Evolutionary conservation across 1,140 invertebrate species (phyloP).

Genomic region (Lucilia sericata): DNA sequence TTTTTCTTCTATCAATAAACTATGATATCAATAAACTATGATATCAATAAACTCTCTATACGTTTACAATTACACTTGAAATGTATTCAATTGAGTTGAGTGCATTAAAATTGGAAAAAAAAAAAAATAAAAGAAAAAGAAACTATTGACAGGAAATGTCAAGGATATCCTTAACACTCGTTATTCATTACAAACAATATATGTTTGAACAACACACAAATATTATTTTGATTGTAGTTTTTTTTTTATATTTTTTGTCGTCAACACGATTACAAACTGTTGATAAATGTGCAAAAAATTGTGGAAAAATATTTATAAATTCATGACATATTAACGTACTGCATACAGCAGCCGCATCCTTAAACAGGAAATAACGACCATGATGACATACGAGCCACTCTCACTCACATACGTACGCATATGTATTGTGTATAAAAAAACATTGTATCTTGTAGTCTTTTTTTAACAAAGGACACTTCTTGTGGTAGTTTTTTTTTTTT

Average conservation of each 20-base stretch:
- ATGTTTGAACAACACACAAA: not conserved
- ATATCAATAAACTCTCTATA: not conserved
- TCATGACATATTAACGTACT: slow-evolving; percentile 40
- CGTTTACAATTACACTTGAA: slow-evolving; percentile 43
- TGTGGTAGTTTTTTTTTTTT: not conserved
- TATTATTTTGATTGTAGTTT: slow-evolving; percentile 8
- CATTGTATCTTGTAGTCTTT: not conserved
- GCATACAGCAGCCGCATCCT: slow-evolving; percentile 9
- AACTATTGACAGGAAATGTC: slow-evolving; percentile 46
- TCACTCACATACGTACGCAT: not conserved
- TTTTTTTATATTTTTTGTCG: not conserved
- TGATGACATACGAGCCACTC: slow-evolving; percentile 33
- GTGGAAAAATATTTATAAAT: slow-evolving; percentile 3
- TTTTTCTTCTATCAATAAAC: not conserved
- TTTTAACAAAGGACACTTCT: not conserved
- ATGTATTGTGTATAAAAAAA: no score
- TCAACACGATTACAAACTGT: slow-evolving; percentile 44
- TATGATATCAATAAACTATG: not conserved
- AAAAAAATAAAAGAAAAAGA: not conserved
- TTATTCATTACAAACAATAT: not conserved
- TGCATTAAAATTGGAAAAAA: slow-evolving; percentile 7
- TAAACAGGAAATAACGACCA: slow-evolving; percentile 35
- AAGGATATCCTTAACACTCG: slow-evolving; percentile 47
- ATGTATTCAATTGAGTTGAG: slow-evolving; percentile 33
- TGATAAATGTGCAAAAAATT: slow-evolving; percentile 40